Conservation (phyloP, 2,797 vertebrate genomes). For the Propithecus deckenii region DNA sequence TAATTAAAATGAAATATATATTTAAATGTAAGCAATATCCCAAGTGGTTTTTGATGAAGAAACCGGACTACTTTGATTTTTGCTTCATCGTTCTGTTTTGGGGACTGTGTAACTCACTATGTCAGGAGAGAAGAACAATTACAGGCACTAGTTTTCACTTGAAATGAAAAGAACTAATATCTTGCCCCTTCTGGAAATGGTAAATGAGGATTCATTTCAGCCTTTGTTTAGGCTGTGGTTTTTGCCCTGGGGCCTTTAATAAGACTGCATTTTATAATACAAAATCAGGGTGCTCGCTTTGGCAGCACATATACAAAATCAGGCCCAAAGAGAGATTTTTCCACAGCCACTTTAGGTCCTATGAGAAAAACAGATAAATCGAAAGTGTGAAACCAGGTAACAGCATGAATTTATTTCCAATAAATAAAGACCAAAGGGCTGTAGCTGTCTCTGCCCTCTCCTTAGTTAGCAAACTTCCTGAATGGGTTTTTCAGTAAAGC, state of each 20-base stretch:
- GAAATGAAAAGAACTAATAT: not conserved
- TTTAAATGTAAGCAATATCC: not conserved
- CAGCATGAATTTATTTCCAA: not conserved
- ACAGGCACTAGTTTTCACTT: not conserved
- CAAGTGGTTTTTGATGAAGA: conserved; percentile 8
- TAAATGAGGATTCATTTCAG: not conserved
- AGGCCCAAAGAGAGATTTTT: not conserved
- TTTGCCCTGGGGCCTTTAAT: not conserved
- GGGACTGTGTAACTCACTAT: not conserved
- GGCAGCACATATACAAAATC: not conserved
- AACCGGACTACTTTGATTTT: conserved; percentile 20
- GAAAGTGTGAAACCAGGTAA: not conserved
- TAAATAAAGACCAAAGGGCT: not conserved
- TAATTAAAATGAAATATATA: conserved; percentile 2
- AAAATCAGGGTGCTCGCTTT: not conserved
- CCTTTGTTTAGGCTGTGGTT: not conserved
- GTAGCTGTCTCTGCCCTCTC: not conserved
- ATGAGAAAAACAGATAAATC: not conserved
- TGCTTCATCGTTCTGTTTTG: not conserved
- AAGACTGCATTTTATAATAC: not conserved
- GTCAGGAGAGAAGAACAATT: not conserved
- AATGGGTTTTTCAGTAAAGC: not conserved
- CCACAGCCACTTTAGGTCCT: not conserved
- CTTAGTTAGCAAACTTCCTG: not conserved
- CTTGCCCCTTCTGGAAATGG: not conserved